Evolutionary conservation across 2,113 vertebrate genomes (phyloP).

Genomic region (Himantopus leucocephalus): DNA sequence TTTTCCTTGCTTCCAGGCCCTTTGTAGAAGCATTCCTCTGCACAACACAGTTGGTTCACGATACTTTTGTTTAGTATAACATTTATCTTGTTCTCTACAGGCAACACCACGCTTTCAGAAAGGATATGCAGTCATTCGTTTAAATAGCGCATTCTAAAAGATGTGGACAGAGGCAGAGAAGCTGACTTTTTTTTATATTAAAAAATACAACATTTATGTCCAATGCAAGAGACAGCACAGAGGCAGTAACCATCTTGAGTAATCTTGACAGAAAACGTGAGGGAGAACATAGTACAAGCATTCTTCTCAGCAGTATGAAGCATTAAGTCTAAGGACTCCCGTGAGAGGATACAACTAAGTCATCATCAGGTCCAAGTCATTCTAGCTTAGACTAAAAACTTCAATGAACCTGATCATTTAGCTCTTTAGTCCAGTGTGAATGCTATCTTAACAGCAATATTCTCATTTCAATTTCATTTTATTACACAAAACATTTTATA

Average conservation of each 20-base stretch:
- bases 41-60: neutral
- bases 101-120: neutral
- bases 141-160: neutral
- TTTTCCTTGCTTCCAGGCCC: neutral
- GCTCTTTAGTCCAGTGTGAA: neutral
- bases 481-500: neutral
- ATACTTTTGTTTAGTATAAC: neutral
- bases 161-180: neutral
- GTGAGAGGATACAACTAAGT: neutral
- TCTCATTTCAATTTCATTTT: neutral
- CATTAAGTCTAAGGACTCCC: neutral
- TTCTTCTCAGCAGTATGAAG: neutral
- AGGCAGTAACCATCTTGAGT: neutral
- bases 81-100: neutral
- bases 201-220: neutral
- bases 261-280: neutral
- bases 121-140: fast-evolving
- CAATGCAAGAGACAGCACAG: neutral
- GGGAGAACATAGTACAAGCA: neutral
- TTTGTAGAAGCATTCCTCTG: neutral
- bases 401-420: neutral
- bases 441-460: neutral
- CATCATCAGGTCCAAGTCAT: neutral
- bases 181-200: neutral
- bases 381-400: neutral